phyloP scores from a whole-genome alignment of 2,113 vertebrate species.

The Microcebus lehilahytsara region DNA sequence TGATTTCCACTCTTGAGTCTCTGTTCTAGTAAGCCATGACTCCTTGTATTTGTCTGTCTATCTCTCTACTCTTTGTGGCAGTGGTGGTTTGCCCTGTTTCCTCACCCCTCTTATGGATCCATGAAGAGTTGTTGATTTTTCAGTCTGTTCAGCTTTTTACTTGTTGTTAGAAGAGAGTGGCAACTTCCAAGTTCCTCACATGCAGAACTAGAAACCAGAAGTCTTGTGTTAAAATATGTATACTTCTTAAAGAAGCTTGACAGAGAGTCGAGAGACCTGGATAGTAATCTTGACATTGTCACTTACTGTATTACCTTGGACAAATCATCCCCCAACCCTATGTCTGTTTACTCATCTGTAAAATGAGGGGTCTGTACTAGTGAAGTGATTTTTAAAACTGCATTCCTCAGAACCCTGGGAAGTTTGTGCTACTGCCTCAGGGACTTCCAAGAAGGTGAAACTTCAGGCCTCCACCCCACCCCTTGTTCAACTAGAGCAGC shows the following conservation, averaged over 20 bases:
- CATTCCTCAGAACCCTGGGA: slow-evolving; percentile 29
- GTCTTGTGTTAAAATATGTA: slow-evolving; percentile 20
- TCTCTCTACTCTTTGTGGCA: background rate
- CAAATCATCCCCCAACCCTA: background rate
- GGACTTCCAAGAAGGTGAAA: background rate
- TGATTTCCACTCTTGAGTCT: background rate
- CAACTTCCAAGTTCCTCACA: background rate
- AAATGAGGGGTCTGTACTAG: background rate
- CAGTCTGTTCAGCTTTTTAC: background rate
- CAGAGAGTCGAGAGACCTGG: background rate
- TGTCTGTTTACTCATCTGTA: background rate
- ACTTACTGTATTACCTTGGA: background rate
- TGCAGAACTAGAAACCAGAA: background rate
- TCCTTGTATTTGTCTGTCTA: background rate
- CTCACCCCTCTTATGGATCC: background rate
- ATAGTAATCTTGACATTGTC: background rate
- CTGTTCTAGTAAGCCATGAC: background rate
- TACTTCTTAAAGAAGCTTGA: slow-evolving; percentile 35
- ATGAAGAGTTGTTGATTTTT: background rate
- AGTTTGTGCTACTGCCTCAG: slow-evolving; percentile 18
- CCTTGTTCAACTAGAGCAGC: background rate
- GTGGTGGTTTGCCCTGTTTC: background rate
- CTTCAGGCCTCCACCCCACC: background rate
- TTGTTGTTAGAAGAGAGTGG: background rate
- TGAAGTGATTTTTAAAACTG: slow-evolving; percentile 1